A percentile compares a stretch with the other conserved stretches of the same genome.
These are phyloP conservation scores for Oncorhynchus tshawytscha DNA, from an alignment of 2,113 vertebrate genomes.

Conservation along the genomic window DNA sequence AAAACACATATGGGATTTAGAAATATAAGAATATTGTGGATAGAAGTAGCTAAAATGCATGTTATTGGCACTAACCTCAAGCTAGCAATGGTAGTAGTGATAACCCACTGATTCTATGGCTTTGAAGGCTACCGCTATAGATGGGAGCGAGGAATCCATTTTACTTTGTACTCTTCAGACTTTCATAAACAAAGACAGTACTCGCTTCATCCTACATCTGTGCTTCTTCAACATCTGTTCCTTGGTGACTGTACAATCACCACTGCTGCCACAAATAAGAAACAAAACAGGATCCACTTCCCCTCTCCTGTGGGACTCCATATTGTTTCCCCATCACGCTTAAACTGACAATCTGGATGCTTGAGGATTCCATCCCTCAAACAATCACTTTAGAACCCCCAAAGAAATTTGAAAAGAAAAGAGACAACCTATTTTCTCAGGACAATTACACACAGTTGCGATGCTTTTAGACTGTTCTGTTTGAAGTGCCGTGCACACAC, in stretches of 20 bases:
- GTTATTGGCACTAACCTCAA: too few species aligned
- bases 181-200: slow-evolving; percentile 6
- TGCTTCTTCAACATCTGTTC: slow-evolving; percentile 26
- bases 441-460: not conserved
- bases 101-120: too few species aligned
- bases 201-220: not conserved
- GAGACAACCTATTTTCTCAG: not conserved
- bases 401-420: not conserved
- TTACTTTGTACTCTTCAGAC: slow-evolving; percentile 5
- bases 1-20: too few species aligned
- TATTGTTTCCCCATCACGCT: slow-evolving; percentile 38
- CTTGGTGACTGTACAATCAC: slow-evolving; percentile 13
- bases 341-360: slow-evolving; percentile 42
- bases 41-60: too few species aligned
- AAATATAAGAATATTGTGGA: too few species aligned
- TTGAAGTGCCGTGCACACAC: slow-evolving; percentile 29
- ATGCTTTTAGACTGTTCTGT: slow-evolving; percentile 42
- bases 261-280: not conserved
- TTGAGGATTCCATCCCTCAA: not conserved
- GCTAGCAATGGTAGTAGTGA: too few species aligned
- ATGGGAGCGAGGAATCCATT: not conserved
- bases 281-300: slow-evolving; percentile 31
- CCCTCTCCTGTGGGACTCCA: slow-evolving; percentile 16
- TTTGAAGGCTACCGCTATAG: too few species aligned
- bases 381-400: not conserved